Evolutionary conservation across 2,888 invertebrate species (phyloP).

Genomic region (Pilophorus perplexus): DNA sequence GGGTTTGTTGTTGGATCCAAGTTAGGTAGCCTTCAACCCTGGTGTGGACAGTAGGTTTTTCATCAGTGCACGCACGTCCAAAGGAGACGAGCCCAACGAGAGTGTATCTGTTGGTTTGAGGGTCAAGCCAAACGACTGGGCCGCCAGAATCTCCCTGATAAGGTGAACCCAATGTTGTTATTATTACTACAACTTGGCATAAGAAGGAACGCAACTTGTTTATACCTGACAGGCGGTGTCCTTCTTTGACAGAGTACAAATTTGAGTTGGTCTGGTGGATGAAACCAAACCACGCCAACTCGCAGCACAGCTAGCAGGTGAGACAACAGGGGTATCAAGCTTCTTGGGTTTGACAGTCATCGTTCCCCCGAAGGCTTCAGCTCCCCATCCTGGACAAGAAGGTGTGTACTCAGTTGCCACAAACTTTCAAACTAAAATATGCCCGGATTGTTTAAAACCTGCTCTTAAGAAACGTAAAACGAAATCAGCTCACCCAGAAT

Average conservation of each 20-base stretch:
- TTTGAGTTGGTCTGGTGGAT: constrained; percentile 15
- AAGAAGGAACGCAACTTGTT: too few relatives aligned
- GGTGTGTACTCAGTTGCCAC: too few relatives aligned
- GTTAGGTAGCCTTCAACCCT: constrained; percentile 17
- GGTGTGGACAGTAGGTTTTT: constrained; percentile 22
- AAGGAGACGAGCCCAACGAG: constrained; percentile 22
- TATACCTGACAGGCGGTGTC: constrained; percentile 32
- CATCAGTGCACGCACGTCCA: constrained; percentile 3
- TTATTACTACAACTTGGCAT: too few relatives aligned
- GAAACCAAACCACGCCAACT: constrained; percentile 18
- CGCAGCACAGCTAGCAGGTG: neutral
- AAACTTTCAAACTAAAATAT: too few relatives aligned
- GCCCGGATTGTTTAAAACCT: too few relatives aligned
- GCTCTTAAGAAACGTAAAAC: too few relatives aligned
- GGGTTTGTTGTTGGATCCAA: constrained; percentile 25
- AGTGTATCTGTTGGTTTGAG: constrained; percentile 29
- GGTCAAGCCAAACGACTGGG: constrained; percentile 20
- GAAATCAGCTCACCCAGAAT: constrained; percentile 17
- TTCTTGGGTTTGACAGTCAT: constrained; percentile 12
- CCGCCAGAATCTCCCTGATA: constrained; percentile 32
- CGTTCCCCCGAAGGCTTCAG: constrained; percentile 7
- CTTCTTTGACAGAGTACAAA: constrained; percentile 6
- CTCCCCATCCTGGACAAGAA: constrained; percentile 34
- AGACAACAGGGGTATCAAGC: constrained; percentile 1
- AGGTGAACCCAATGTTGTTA: too few relatives aligned